Conservation (phyloP, 2,113 vertebrate species). For the Ranitomeya variabilis region DNA sequence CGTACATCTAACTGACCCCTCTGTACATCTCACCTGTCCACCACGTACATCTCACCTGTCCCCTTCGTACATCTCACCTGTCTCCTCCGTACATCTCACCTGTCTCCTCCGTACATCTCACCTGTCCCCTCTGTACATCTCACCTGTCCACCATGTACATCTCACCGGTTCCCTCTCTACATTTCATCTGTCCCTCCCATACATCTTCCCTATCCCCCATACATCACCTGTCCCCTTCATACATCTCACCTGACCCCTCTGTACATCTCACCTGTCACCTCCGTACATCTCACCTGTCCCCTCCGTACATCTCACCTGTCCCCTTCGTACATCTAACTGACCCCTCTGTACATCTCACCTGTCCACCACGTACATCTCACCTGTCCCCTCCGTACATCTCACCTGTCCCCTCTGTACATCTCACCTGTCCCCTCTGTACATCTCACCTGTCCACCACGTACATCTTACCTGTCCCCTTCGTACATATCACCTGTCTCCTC, state of each 20-base stretch:
- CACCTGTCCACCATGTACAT: not conserved
- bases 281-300: not conserved
- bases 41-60: not conserved
- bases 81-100: not conserved
- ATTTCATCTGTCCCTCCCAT: not conserved
- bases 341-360: not conserved
- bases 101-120: not conserved
- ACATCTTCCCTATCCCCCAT: too few species aligned
- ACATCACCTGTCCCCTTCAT: not conserved
- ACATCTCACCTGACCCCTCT: not conserved
- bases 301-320: not conserved
- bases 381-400: not conserved
- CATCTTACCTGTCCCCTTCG: too few species aligned
- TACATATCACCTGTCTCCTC: too few species aligned
- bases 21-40: not conserved
- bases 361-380: not conserved
- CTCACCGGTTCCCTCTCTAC: not conserved
- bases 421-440: not conserved
- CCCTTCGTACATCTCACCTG: not conserved
- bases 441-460: not conserved
- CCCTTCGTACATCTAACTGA: not conserved
- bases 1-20: not conserved
- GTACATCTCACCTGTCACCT: not conserved
- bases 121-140: not conserved
- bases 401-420: not conserved